Conservation (phyloP, 2,113 vertebrate genomes). For the Gulo gulo region DNA sequence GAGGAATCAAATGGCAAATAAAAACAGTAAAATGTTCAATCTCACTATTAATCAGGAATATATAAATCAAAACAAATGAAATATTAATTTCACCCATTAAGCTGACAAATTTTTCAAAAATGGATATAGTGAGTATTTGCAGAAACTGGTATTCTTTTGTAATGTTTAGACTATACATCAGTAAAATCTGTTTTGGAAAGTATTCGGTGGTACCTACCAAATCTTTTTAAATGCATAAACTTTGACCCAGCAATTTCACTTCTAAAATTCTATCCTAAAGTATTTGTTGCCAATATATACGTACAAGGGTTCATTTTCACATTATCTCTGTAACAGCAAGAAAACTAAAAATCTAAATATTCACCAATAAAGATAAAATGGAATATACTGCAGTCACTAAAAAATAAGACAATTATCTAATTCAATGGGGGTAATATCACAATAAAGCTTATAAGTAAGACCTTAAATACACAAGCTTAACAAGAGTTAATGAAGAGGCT, state of each 20-base stretch:
- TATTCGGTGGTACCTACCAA: neutral
- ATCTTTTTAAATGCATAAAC: neutral
- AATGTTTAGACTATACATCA: neutral
- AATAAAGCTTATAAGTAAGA: neutral
- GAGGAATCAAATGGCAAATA: neutral
- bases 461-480: neutral
- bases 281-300: neutral
- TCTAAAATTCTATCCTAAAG: neutral
- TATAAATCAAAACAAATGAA: neutral
- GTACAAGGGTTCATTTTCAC: neutral
- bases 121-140: neutral
- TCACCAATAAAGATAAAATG: neutral
- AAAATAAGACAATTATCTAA: neutral
- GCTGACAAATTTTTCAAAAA: neutral
- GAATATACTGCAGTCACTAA: neutral
- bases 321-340: neutral
- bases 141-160: neutral
- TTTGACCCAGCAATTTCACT: neutral
- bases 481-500: neutral
- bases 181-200: neutral
- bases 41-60: neutral
- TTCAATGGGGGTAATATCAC: neutral
- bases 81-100: neutral
- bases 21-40: neutral
- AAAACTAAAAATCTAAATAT: constrained; percentile 5